Conservation (phyloP, 2,888 invertebrate genomes). For the Schizaphis graminum region DNA sequence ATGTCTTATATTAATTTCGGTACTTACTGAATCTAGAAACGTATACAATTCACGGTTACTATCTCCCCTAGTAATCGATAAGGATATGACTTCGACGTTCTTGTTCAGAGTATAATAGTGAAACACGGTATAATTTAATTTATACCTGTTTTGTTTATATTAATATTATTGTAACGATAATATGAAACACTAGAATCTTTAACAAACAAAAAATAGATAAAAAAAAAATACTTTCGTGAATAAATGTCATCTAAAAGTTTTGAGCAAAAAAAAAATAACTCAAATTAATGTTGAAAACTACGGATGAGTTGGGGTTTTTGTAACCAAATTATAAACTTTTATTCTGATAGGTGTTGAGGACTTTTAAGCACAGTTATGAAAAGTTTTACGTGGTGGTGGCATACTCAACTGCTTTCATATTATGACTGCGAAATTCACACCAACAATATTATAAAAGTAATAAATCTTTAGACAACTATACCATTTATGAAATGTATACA, state of each 20-base stretch:
- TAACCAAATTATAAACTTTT: slow-evolving; percentile 25
- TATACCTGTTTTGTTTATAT: background rate
- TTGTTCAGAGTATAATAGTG: background rate
- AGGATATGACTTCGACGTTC: background rate
- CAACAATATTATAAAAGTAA: background rate
- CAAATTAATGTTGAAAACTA: background rate
- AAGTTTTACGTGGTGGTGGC: background rate
- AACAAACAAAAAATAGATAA: background rate
- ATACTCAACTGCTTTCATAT: background rate
- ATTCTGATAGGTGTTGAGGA: background rate
- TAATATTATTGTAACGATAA: background rate
- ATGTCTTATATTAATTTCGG: background rate
- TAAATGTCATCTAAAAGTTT: background rate
- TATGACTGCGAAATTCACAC: slow-evolving; percentile 5
- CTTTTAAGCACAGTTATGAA: background rate
- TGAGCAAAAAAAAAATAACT: background rate
- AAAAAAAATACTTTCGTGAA: background rate
- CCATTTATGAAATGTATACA: background rate
- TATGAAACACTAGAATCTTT: background rate
- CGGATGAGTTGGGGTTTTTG: background rate
- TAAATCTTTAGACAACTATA: background rate
- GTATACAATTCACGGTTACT: background rate
- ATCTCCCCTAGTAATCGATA: background rate
- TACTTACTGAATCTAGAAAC: background rate
- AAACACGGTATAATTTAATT: background rate